Conservation (phyloP, 2,888 invertebrate genomes). For the Perizoma flavofasciatum region DNA sequence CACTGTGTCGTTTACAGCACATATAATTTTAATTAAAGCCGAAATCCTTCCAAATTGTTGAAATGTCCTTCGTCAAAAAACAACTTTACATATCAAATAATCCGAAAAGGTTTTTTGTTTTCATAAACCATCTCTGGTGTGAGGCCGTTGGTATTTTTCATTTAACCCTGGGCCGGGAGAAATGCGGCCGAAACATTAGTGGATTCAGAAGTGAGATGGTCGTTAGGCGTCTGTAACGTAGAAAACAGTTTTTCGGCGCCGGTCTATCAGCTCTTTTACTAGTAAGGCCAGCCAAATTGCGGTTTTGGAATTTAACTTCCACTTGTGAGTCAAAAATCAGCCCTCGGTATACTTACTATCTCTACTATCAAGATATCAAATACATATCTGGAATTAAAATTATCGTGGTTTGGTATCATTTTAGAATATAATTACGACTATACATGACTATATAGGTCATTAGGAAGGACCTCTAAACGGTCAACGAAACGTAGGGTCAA, state of each 20-base stretch:
- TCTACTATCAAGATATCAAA: too few species aligned
- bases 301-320: too few species aligned
- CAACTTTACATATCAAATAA: conserved; percentile 40
- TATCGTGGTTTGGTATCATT: too few species aligned
- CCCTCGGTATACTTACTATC: too few species aligned
- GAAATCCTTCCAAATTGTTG: conserved; percentile 30
- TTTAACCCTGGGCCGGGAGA: conserved; percentile 35
- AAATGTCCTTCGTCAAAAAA: conserved; percentile 38
- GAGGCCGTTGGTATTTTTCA: conserved; percentile 43
- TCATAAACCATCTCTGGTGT: conserved; percentile 38
- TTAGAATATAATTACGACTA: too few species aligned
- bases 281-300: too few species aligned
- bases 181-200: conserved; percentile 40
- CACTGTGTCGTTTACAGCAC: conserved; percentile 16
- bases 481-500: too few species aligned
- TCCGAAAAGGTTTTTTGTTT: conserved; percentile 39
- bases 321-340: too few species aligned
- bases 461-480: too few species aligned
- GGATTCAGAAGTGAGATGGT: conserved; percentile 38
- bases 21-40: conserved; percentile 41
- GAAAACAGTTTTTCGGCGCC: conserved; percentile 2
- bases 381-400: too few species aligned
- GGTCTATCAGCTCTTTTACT: too few species aligned
- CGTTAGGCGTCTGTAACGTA: conserved; percentile 23
- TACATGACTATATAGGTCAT: too few species aligned